Evolutionary conservation across 2,113 vertebrate species (phyloP), one percentile per base, ranked within the genome.

Genomic region (Gobiocypris rarus): DNA sequence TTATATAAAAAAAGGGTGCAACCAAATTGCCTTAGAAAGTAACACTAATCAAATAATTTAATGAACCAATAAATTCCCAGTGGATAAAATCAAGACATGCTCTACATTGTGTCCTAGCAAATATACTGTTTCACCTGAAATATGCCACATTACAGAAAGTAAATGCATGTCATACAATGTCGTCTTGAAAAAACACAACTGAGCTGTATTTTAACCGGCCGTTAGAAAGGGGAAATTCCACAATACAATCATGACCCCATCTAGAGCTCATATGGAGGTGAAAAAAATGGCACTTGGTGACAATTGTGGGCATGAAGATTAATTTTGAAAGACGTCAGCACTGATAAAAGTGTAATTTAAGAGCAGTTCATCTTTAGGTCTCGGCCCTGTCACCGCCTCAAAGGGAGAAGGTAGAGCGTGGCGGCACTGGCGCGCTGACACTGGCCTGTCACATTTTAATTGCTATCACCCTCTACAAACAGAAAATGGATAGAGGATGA

Each of bases 371-470:
- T 81, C 77, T 48, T 9, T 28, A 9, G 26, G 77, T 45, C 28
- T 52, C 8, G 14, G 48, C 38, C 43, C 75, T 45, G 63, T 38
- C 75, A 43, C 52, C 13, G 19, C 15, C 77, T 74, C 10, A 34
- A n/a, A 75, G 26, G 10, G 45, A 50, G 6, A 75, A 59, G 9
- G 43, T 24, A 52, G 43, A 67, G 58, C 22, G 48, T 78, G 48
- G 43, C 34, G 50, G 50, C 17, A 41, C 59, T 34, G 8, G 48
- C 28, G 13, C 31, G 26, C 59, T 50, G 38, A 78, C 75, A 52
- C 65, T 34, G 75, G 26, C 48, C 48, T 41, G 52, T 69, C 83
- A 77, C 74, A 31, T 71, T 69, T 84, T 71, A 84, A 84, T 79
- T 79, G 38, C 50, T 58, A 59, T 63, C 34, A 17, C 19, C 48